Conservation (phyloP, 2,888 invertebrate genomes). For the Schizaphis graminum region DNA sequence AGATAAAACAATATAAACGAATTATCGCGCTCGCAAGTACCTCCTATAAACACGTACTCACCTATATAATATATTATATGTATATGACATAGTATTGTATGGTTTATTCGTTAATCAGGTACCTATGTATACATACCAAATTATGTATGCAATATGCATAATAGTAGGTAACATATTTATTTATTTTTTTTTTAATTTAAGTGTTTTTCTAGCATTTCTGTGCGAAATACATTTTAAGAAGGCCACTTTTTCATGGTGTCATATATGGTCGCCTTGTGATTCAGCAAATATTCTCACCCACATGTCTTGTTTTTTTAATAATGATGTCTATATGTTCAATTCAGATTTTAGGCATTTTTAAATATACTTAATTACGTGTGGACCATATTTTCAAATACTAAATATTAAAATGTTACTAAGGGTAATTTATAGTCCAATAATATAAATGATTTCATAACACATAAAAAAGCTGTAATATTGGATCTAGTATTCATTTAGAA, state of each 20-base stretch:
- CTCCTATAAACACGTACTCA: neutral
- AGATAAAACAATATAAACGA: constrained; percentile 5
- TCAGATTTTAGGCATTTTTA: neutral
- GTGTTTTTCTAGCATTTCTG: neutral
- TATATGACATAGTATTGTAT: neutral
- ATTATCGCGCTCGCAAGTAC: neutral
- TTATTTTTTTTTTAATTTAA: neutral
- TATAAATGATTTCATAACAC: neutral
- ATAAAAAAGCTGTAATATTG: neutral
- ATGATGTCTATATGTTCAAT: neutral
- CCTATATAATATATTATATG: neutral
- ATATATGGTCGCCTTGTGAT: neutral
- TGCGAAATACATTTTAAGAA: neutral
- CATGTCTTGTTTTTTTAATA: neutral
- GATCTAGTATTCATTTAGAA: neutral
- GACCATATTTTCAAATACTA: neutral
- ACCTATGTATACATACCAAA: neutral
- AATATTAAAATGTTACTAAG: neutral
- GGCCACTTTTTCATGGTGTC: neutral
- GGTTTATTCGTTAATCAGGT: neutral
- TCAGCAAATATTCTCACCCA: neutral
- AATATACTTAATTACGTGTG: neutral
- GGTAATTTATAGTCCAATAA: neutral
- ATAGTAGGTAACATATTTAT: neutral
- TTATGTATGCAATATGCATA: neutral